These are phyloP conservation scores for Chesias legatella DNA, from an alignment of 2,888 invertebrate species.

Conservation along the genomic window DNA sequence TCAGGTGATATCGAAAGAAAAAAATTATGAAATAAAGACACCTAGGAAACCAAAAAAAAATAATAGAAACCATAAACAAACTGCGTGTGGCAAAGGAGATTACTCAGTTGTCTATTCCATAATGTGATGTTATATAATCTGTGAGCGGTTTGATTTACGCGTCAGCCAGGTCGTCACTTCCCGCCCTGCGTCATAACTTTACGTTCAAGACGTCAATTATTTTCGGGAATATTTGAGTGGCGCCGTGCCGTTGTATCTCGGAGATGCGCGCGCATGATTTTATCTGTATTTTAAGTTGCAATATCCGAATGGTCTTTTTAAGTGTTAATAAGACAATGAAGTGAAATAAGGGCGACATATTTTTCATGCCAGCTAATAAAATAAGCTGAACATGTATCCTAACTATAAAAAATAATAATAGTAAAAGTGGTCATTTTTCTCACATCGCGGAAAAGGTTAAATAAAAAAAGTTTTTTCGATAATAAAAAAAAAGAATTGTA, in stretches of 20 bases:
- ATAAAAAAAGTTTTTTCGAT: no score
- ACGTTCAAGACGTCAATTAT: constrained; percentile 37
- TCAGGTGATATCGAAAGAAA: no score
- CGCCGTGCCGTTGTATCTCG: constrained; percentile 20
- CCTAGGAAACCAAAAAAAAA: no score
- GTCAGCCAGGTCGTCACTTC: constrained; percentile 65
- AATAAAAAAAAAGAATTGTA: no score
- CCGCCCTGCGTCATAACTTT: constrained; percentile 64
- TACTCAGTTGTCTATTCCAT: background rate
- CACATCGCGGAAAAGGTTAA: no score
- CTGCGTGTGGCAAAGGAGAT: background rate
- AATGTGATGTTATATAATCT: constrained; percentile 1
- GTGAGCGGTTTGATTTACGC: constrained; percentile 58
- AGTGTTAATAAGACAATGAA: background rate
- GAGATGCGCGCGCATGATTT: constrained; percentile 13
- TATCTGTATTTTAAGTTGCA: constrained; percentile 9
- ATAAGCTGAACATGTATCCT: no score
- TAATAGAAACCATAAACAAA: no score
- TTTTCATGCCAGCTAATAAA: no score
- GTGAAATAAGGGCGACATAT: no score
- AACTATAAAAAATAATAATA: no score
- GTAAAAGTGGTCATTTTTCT: no score
- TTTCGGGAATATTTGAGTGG: constrained; percentile 15
- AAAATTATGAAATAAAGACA: no score
- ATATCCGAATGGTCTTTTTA: background rate